Evolutionary conservation across 2,888 invertebrate species (phyloP), one percentile per base, ranked within the genome.

Genomic region (Cylindroiulus punctatus): DNA sequence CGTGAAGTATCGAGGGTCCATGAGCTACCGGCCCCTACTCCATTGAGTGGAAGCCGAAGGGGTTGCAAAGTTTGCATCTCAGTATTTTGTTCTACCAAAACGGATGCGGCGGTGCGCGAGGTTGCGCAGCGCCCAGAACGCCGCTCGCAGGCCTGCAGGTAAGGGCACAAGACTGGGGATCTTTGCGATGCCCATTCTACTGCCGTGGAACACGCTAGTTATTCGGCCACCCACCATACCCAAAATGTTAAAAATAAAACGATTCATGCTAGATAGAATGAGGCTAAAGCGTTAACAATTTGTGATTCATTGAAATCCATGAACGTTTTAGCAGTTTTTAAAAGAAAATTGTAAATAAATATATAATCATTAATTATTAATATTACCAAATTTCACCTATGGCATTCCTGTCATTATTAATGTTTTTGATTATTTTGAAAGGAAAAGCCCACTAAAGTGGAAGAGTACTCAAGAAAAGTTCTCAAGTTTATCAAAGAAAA

Each of bases 31-130:
- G 76, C 14, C 26, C 17, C 30, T 30, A 76, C 76, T 76, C 30
- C 4, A 76, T 2, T 4, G 14, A 32, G 76, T 76, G 26, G 76
- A 4, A 30, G 14, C 76, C 30, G 76, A 32, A 76, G 17, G 76
- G 76, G 76, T 76, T 76, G 76, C 76, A 76, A 76, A 30, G 76
- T 76, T 76, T 76, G 76, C 76, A 76, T 76, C 76, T 76, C 76
- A 76, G 76, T 76, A 76, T 76, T 76, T 76, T 76, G 76, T 76
- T 76, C 76, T 76, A 76, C 76, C 76, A 76, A 76, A 76, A 76
- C 76, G 76, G 76, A 76, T 76, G 76, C 76, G 76, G 76, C 26
- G 76, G 30, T 76, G 17, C 76, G 30, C 76, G 17, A 76, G 76
- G 30, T 26, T 30, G 76, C 4, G 76, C 30, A 17, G 76, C 17